Conservation (phyloP, 2,888 invertebrate species). For the Drosophila buzzatii region DNA sequence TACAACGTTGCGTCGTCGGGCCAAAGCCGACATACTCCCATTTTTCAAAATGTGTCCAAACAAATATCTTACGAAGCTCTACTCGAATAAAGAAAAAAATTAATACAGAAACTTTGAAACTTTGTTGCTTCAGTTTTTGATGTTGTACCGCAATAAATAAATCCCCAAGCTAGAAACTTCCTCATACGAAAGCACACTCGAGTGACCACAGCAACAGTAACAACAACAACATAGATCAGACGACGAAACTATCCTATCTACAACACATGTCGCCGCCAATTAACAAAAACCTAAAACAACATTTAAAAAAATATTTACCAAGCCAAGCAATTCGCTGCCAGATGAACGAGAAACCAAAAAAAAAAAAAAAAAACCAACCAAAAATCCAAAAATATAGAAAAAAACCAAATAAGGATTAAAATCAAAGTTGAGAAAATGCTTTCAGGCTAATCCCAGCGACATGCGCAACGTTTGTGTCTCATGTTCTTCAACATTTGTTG, state of each 20-base stretch:
- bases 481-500: constrained; percentile 51
- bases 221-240: constrained; percentile 29
- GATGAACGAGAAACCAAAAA: constrained; percentile 41
- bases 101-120: background rate
- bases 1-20: constrained; percentile 23
- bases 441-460: constrained; percentile 80
- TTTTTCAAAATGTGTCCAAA: constrained; percentile 45
- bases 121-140: constrained; percentile 54
- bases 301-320: constrained; percentile 68
- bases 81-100: background rate
- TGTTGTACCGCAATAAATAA: constrained; percentile 69
- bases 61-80: constrained; percentile 41
- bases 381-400: constrained; percentile 23
- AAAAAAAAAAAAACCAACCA: constrained; percentile 3
- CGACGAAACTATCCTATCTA: constrained; percentile 51
- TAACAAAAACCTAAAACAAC: constrained; percentile 74
- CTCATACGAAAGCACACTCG: constrained; percentile 60
- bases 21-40: constrained; percentile 60
- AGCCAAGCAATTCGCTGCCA: constrained; percentile 45
- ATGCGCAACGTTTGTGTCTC: constrained; percentile 69
- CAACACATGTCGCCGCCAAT: constrained; percentile 82
- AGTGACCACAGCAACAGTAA: constrained; percentile 19
- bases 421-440: constrained; percentile 74
- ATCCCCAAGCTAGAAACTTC: constrained; percentile 75
- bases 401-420: constrained; percentile 69